phyloP scores from a whole-genome alignment of 2,113 vertebrate genomes.

The Festucalex cinctus region DNA sequence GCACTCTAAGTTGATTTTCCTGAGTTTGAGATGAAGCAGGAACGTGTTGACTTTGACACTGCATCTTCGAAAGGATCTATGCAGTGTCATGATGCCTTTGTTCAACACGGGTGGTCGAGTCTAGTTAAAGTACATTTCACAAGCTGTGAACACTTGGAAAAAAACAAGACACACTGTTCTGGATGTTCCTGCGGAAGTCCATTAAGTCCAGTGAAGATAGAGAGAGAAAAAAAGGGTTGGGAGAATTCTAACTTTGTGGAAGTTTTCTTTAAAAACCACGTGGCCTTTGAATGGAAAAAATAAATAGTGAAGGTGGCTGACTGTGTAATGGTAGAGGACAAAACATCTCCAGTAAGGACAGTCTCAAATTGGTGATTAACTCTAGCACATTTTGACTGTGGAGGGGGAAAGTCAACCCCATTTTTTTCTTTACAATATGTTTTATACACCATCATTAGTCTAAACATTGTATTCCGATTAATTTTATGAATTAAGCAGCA shows the following conservation, averaged over 20 bases:
- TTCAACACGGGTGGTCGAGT: constrained; percentile 27
- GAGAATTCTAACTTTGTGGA: too few relatives aligned
- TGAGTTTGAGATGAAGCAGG: constrained; percentile 4
- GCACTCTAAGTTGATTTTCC: constrained; percentile 15
- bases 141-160: constrained; percentile 22
- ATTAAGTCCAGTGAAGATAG: too few relatives aligned
- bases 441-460: too few relatives aligned
- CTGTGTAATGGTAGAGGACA: too few relatives aligned
- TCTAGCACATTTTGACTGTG: neutral
- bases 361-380: neutral
- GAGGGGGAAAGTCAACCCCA: too few relatives aligned
- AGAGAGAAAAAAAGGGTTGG: too few relatives aligned
- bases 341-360: neutral
- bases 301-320: too few relatives aligned
- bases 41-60: neutral
- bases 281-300: too few relatives aligned
- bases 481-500: too few relatives aligned
- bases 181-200: constrained; percentile 23
- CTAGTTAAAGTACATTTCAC: constrained; percentile 1
- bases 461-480: too few relatives aligned
- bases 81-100: constrained; percentile 3
- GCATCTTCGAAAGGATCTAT: neutral
- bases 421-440: too few relatives aligned
- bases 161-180: constrained; percentile 4
- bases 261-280: too few relatives aligned